Base-by-base conservation (phyloP, 2,797 vertebrate genomes). In the Peromyscus nudipes region DNA sequence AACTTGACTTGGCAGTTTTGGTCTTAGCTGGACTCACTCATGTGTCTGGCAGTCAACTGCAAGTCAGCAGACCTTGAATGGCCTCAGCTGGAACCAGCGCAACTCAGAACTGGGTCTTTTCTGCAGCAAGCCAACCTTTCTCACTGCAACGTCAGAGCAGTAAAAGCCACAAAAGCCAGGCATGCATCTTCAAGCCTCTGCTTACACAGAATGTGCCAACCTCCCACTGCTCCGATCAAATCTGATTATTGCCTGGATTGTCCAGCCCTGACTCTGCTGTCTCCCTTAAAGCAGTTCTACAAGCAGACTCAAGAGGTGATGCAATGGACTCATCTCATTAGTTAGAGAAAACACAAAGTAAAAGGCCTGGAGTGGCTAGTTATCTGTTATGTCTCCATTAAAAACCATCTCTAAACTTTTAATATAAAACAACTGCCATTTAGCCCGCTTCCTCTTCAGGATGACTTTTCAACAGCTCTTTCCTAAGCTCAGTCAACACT, bases 11-110 rank as follows among this genome's bases (percentile, higher is more conserved):
- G 40, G 82, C n/a, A 82, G 37, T 83, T 91, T 62, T 34, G 25
- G 43, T 65, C 34, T 85, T 73, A 60, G 31, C 77, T 80, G 64
- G 67, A 34, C 84, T 89, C 31, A 40, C 9, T 85, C 81, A 55
- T 19, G 40, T n/a, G 19, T n/a, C 29, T 91, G 62, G 60, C 85
- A 57, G 64, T 79, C 27, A 73, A 16, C 31, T 37, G 10, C 77
- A 62, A 67, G 80, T 88, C 88, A 69, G 40, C 29, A 89, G 83
- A 93, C 82, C 69, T 69, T 94, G 79, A 82, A 91, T n/a, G 79
- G 55, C 67, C 52, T 95, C 67, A 0, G 19, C 14, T 65, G 57
- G 25, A 94, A 69, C 1, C 23, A 49, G 16, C 95, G n/a, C 13
- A 4, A 29, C 52, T 95, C 91, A 75, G 29, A 93, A 65, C 29